Conservation (phyloP, 1,140 invertebrate genomes). For the Homalodisca vitripennis region DNA sequence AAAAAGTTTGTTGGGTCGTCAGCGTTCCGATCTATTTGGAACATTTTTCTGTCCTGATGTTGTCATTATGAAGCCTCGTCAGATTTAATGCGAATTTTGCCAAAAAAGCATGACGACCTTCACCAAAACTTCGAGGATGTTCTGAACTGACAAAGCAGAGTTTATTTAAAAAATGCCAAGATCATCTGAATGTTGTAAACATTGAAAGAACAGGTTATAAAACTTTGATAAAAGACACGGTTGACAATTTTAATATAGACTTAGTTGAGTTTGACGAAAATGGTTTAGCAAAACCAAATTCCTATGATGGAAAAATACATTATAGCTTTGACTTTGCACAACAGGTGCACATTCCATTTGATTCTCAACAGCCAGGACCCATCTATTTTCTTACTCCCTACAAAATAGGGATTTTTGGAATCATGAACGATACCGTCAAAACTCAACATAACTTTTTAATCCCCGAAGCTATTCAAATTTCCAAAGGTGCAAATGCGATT, state of each 20-base stretch:
- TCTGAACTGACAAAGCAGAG: conserved; percentile 16
- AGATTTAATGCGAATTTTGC: conserved; percentile 21
- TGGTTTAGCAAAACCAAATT: neutral
- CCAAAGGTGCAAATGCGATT: conserved; percentile 35
- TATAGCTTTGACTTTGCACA: conserved; percentile 35
- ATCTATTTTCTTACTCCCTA: conserved; percentile 35
- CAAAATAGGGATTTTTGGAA: conserved; percentile 35
- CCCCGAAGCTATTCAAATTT: conserved; percentile 22
- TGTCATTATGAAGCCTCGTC: conserved; percentile 24
- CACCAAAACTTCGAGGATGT: neutral
- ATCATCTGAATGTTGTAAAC: conserved; percentile 18
- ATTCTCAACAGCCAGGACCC: conserved; percentile 33
- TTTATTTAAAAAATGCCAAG: conserved; percentile 17
- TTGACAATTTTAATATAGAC: conserved; percentile 8
- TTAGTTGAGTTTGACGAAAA: neutral
- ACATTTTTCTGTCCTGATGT: conserved; percentile 27
- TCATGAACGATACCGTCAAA: conserved; percentile 32
- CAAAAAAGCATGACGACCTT: conserved; percentile 25
- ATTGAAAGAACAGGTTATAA: conserved; percentile 26
- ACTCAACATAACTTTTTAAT: conserved; percentile 33
- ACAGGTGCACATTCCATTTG: conserved; percentile 29
- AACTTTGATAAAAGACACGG: conserved; percentile 9
- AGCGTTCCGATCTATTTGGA: conserved; percentile 19
- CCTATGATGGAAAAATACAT: conserved; percentile 25
- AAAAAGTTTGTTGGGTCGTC: too few species aligned